Base-by-base conservation (phyloP, 2,113 vertebrate genomes). In the Pachypanchax playfairii region DNA sequence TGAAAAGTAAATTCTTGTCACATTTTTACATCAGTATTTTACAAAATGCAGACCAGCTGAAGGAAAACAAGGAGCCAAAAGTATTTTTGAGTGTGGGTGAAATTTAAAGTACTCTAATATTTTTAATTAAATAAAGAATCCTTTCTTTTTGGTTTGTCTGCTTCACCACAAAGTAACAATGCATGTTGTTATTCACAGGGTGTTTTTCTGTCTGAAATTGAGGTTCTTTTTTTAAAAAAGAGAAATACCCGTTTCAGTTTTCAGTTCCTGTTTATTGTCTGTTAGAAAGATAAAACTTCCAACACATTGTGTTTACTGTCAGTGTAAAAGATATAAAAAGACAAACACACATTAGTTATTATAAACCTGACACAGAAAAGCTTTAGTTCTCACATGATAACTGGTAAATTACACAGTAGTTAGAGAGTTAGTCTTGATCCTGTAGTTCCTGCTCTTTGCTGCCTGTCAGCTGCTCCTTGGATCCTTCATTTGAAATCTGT, bases 401-500 rank as follows among this genome's bases (percentile, higher is more conserved):
- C 42, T 21, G 4, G 18, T 8, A 44, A 39, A 18, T 35, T 14
- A 35, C 33, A 33, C 35, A 21, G n/a, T n/a, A 36, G 15, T 9
- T 7, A 13, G 20, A 25, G 22, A 10, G 38, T 9, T 13, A 43
- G 53, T n/a, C 18, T 65, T 70, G 42, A 73, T 28, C 21, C 31
- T 7, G 18, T 28, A 10, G 43, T 73, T 47, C 69, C 21, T 68
- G 49, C 17, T 56, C 33, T 25, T 71, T 60, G 28, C 55, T 44
- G 11, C 73, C 59, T 4, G 33, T 21, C 15, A 65, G 63, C 65
- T 82, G 66, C 55, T 88, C 86, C 33, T 35, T 70, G 25, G 71
- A 77, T 0, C 54, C 55, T 14, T 92, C 93, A 0, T 85, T 91
- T 50, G 96, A 99, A 80, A 99, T 95, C 77, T 96, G 95, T 56